Conservation (phyloP, 2,113 vertebrate species). For the Ia io region DNA sequence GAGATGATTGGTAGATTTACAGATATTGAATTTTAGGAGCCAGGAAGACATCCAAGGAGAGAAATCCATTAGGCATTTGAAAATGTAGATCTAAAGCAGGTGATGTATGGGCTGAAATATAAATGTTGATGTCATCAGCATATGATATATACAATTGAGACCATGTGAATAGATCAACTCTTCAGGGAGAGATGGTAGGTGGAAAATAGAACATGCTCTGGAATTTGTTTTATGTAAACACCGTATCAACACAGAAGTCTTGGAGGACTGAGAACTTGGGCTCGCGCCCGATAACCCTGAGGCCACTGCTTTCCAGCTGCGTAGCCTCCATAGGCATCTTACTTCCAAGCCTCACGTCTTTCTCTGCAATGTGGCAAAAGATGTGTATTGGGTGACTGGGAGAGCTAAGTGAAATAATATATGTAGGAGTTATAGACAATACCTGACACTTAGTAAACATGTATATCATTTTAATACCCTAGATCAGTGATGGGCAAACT, state of each 20-base stretch:
- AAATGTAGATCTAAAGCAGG: neutral
- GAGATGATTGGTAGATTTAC: neutral
- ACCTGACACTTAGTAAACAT: neutral
- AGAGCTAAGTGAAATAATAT: neutral
- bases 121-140: neutral
- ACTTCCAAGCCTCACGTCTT: neutral
- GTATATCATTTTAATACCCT: neutral
- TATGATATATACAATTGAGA: neutral
- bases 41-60: neutral
- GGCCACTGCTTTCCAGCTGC: neutral
- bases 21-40: neutral
- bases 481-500: too few species aligned
- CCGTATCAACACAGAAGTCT: neutral
- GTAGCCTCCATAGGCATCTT: neutral
- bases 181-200: neutral
- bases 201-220: neutral
- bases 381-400: neutral
- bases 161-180: neutral
- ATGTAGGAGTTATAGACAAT: neutral
- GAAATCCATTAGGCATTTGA: neutral
- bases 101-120: neutral
- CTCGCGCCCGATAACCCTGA: neutral
- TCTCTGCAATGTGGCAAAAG: neutral
- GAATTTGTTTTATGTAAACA: neutral
- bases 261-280: neutral